These are phyloP conservation scores for Anaspis maculata DNA, from an alignment of 2,888 invertebrate genomes.

Conservation along the genomic window DNA sequence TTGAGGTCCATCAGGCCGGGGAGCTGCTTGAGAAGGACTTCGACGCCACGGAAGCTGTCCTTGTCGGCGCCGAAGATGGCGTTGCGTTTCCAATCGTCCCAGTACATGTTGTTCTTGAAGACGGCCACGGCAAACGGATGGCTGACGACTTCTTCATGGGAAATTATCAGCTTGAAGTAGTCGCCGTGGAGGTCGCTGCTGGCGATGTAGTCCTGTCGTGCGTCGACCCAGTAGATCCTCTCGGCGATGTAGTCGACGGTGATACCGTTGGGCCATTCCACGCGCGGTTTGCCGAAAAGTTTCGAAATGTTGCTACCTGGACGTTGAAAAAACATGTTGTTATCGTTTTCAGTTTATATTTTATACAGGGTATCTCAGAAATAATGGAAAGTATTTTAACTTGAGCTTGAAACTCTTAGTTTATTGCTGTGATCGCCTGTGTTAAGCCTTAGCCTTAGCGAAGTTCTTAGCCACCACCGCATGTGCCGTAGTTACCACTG, in stretches of 20 bases:
- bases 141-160: slow-evolving; percentile 55
- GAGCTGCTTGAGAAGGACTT: slow-evolving; percentile 45
- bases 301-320: slow-evolving; percentile 54
- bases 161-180: slow-evolving; percentile 52
- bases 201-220: slow-evolving; percentile 71
- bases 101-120: slow-evolving; percentile 77
- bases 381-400: too few relatives aligned
- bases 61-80: slow-evolving; percentile 75
- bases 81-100: slow-evolving; percentile 83
- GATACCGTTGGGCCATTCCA: slow-evolving; percentile 82
- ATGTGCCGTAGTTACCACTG: too few relatives aligned
- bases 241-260: slow-evolving; percentile 76
- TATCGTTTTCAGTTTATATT: too few relatives aligned
- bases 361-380: too few relatives aligned
- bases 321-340: too few relatives aligned
- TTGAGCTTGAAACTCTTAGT: too few relatives aligned
- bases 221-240: slow-evolving; percentile 83
- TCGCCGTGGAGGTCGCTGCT: slow-evolving; percentile 44
- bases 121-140: slow-evolving; percentile 85
- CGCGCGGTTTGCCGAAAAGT: slow-evolving; percentile 56
- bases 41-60: slow-evolving; percentile 49
- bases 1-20: slow-evolving; percentile 76
- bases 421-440: too few relatives aligned
- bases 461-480: too few relatives aligned
- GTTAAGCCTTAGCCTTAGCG: too few relatives aligned